phyloP scores from a whole-genome alignment of 2,888 invertebrate genomes.

The Eupeodes luniger region DNA sequence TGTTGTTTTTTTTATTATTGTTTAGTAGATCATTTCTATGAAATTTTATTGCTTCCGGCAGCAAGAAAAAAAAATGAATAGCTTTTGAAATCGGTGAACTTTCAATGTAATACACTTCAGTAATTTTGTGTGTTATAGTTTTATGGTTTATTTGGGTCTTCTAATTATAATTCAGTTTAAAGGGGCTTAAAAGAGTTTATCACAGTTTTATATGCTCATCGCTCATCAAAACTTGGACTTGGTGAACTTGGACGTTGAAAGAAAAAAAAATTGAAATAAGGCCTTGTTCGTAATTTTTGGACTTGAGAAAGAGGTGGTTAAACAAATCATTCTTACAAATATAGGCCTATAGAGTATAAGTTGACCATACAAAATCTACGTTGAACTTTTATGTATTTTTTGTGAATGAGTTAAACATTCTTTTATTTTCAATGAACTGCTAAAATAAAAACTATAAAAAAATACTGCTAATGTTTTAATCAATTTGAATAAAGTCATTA shows the following conservation, averaged over 20 bases:
- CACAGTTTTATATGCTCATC: neutral
- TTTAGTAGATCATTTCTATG: neutral
- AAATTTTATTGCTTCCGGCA: conserved; percentile 36
- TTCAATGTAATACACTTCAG: conserved; percentile 12
- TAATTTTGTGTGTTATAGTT: neutral
- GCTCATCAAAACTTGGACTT: neutral
- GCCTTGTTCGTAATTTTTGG: neutral
- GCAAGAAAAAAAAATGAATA: conserved; percentile 12
- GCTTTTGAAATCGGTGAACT: conserved; percentile 17
- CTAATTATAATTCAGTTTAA: conserved; percentile 5
- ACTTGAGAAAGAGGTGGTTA: neutral
- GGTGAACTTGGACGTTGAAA: conserved; percentile 37
- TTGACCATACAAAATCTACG: neutral
- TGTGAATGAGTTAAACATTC: neutral
- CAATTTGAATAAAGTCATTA: neutral
- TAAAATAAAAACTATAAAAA: neutral
- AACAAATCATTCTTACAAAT: conserved; percentile 16
- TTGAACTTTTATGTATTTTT: neutral
- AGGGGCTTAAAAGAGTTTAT: neutral
- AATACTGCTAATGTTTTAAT: neutral
- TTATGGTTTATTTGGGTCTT: neutral
- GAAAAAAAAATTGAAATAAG: neutral
- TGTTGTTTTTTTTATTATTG: neutral
- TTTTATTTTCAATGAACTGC: neutral
- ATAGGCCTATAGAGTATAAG: neutral